Base-by-base conservation (phyloP, 2,797 vertebrate species). In the Gila robusta region DNA sequence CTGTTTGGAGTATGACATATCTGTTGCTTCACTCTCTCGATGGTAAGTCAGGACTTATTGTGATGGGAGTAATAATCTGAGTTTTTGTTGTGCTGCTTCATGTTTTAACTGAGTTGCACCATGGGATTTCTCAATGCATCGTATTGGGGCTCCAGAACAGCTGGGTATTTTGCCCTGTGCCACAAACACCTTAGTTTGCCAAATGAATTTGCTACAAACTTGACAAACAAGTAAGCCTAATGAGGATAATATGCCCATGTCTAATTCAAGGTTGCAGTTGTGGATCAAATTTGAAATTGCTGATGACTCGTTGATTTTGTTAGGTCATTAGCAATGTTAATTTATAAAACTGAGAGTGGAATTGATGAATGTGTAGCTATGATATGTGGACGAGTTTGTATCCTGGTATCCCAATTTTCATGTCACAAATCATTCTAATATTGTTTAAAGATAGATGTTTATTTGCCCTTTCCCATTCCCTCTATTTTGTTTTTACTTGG, bases 41-140 rank as follows among this genome's bases (percentile, higher is more conserved):
- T 73, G 54, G 78, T 21, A 80, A 72, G 54, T 59, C 21, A 11
- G 54, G 19, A 23, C 11, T 41, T 82, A 49, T 28, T 54, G n/a
- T 82, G 69, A 28, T 73, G 39, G 26, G 70, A 62, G 52, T 73
- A 32, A 44, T 71, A 82, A 37, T 39, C 35, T 41, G 11, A 39
- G 9, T 9, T 82, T 69, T 71, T 17, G 49, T 35, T 56, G 80
- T 28, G 66, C 47, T n/a, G 47, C 59, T 64, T 69, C 28, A 26
- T 52, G 79, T 80, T 80, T 66, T 49, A 4, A n/a, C 32, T 35
- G 44, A 81, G 35, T 81, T 70, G 47, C 66, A n/a, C 7, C 12
- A 59, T 59, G 3, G 21, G 11, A 78, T 59, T 78, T 78, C 35
- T n/a, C 32, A 81, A 54, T 54, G 37, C 4, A 26, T 14, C 32